Base-by-base conservation (phyloP, 2,888 invertebrate species). In the Patella caerulea region DNA sequence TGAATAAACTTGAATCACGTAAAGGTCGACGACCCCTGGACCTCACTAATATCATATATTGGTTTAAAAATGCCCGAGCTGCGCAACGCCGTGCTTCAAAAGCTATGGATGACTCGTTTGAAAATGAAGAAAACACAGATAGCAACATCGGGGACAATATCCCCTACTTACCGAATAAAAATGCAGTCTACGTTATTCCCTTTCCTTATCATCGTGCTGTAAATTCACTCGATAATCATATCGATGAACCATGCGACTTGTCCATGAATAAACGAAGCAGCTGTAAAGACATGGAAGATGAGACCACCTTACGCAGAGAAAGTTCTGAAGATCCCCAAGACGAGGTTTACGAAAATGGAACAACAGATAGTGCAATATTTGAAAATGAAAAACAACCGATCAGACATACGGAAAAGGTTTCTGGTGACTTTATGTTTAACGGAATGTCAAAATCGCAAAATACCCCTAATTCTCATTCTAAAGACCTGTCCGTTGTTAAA, bases 61-160 rank as follows among this genome's bases (percentile, higher is more conserved):
- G 93, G 93, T 99, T 99, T 92, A 98, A 98, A 92, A 98, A 98
- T 90, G 98, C 98, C 0, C 94, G 99, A 75, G 98, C 98, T 1
- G 98, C 98, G 1, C 96, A 97, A 91, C 97, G 98, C 89, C 94
- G 98, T 70, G 97, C 97, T 3, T 84, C 84, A 59, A 87, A 87
- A 78, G 85, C 83, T 52, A 81, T 86, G 34, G 88, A 88, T 72
- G 88, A 86, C 77, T 85, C 87, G 19, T 86, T 86, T 82, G 88
- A 88, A 75, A 86, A 85, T 81, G 87, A 86, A 80, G 85, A 85
- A 76, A 72, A 73, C 79, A 85, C 78, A 77, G 83, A 79, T 79
- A 86, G 34, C 65, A 77, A 73, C 19, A 71, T 69, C 69, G 65
- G 65, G 12, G 75, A 24, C 74, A 75, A 65, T 69, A 79, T 88